A percentile compares a stretch with the other conserved stretches of the same genome.
These are phyloP conservation scores for Leucophora obtusa DNA, from an alignment of 2,888 invertebrate genomes.

Conservation along the genomic window DNA sequence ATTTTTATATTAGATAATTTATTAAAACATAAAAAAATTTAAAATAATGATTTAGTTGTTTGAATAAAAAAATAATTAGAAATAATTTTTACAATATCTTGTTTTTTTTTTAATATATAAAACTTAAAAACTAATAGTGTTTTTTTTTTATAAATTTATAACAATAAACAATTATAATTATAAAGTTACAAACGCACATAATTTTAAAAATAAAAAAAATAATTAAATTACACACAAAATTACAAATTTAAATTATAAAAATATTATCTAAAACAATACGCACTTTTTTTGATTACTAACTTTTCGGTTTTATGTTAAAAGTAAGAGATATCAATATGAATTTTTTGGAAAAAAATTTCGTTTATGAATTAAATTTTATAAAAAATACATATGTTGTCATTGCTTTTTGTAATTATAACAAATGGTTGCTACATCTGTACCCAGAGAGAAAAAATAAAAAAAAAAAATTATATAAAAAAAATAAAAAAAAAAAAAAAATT, in stretches of 20 bases:
- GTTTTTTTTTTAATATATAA: neutral
- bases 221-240: conserved; percentile 36
- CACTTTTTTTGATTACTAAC: conserved; percentile 48
- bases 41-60: neutral
- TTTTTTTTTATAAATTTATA: neutral
- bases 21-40: neutral
- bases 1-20: neutral
- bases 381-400: conserved; percentile 64
- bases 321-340: neutral
- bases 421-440: conserved; percentile 64
- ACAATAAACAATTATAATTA: conserved; percentile 5
- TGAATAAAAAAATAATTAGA: neutral
- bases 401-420: conserved; percentile 64
- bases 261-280: conserved; percentile 30
- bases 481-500: conserved; percentile 21
- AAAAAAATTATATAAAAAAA: conserved; percentile 13
- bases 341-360: conserved; percentile 8
- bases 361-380: conserved; percentile 58
- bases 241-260: conserved; percentile 22
- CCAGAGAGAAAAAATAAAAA: conserved; percentile 29
- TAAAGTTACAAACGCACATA: conserved; percentile 67
- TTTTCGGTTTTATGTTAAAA: neutral
- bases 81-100: neutral
- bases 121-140: conserved; percentile 2
- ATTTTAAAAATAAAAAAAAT: conserved; percentile 70